These are phyloP conservation scores for chimpanzee (Pan troglodytes) DNA, from an alignment of 2,113 vertebrate species.

Conservation along the genomic window NHGRI_mPanTro3-v2.1_pri NC_072409.2:70689501-70690000, in stretches of 20 bases:
- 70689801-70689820: not conserved
- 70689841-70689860: not conserved
- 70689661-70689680: not conserved
- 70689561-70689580: not conserved
- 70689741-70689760: not conserved
- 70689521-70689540: not conserved
- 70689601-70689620: not conserved
- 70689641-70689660: not conserved
- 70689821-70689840: not conserved
- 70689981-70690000: not conserved
- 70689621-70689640: not conserved
- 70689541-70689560: not conserved
- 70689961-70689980: not conserved
- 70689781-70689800: not conserved
- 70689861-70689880: not conserved
- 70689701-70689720: not conserved
- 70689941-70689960: not conserved
- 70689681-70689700: not conserved
- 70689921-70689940: not conserved
- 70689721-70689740: not conserved
- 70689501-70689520: too few relatives aligned
- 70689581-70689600: not conserved
- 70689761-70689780: not conserved
- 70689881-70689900: not conserved
- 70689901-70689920: not conserved